Evolutionary conservation across 2,888 invertebrate species (phyloP), one percentile per base, ranked within the genome.

Genomic region (Leptinotarsa haldemani): DNA sequence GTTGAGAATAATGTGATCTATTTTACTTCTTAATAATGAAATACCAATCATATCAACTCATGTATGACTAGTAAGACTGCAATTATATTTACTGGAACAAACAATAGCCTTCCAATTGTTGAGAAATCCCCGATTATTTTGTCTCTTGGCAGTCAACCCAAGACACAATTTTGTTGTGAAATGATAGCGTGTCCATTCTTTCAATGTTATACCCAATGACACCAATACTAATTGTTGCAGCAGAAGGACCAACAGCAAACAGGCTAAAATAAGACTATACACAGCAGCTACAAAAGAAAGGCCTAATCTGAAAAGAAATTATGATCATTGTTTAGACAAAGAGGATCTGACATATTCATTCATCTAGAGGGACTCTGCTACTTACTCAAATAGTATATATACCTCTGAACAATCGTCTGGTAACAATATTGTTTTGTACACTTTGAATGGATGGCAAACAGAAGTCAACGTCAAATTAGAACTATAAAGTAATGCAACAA

Each of bases 331-430:
- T 9, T 40, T 9, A 40, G 40, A 40, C 40, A 40, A 9, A 40
- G 40, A 65, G 69, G 15, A 72, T 46, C 22, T 15, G 20, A 66
- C 13, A 50, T n/a, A n/a, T n/a, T n/a, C 9, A 20, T 16, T 13
- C 48, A 40, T 40, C 40, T 40, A 40, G 40, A 40, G 40, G 40
- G 40, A 40, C 40, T 40, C 2, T 22, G 20, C 58, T 30, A 90
- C 93, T 90, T 88, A 94, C 94, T 92, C 90, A 82, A 92, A 92
- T 82, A 95, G 92, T 85, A 91, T 92, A 86, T 95, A 97, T 0
- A 95, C 94, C 87, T 94, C 94, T 77, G 92, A 92, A 87, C 97
- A 97, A 85, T 96, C 94, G 83, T 94, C 93, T 2, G 96, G 96
- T 80, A 96, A 85, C 50, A 96, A 89, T 79, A 97, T 89, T 68